phyloP scores from a whole-genome alignment of 2,113 vertebrate genomes.

The Hippocampus zosterae region DNA sequence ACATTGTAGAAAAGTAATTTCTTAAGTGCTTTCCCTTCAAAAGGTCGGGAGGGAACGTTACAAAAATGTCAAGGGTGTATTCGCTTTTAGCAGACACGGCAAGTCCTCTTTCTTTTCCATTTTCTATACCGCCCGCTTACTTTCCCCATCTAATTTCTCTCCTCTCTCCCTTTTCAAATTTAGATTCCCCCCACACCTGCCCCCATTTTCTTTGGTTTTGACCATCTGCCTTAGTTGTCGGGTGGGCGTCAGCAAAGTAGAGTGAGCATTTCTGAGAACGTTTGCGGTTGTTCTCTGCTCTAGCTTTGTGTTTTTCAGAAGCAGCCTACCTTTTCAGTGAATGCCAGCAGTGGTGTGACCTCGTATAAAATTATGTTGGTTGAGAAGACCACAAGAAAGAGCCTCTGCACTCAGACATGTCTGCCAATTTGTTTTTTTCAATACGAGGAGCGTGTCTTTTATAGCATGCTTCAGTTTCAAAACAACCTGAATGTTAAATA shows the following conservation, averaged over 20 bases:
- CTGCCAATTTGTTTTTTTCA: background rate
- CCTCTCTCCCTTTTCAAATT: conserved; percentile 17
- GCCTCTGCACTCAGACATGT: conserved; percentile 5
- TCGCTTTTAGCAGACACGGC: background rate
- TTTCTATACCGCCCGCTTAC: conserved; percentile 7
- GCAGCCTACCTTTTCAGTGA: conserved; percentile 54
- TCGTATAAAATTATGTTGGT: conserved; percentile 25
- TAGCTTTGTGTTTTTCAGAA: conserved; percentile 52
- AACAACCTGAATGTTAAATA: background rate
- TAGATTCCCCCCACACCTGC: background rate
- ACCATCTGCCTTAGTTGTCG: conserved; percentile 44
- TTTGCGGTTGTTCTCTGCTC: conserved; percentile 45
- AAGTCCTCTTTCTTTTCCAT: background rate
- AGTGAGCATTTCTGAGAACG: conserved; percentile 63
- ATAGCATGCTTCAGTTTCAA: background rate
- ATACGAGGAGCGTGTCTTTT: background rate
- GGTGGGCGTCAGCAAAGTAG: conserved; percentile 45
- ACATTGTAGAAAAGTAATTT: background rate
- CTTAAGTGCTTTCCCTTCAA: background rate
- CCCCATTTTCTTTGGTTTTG: conserved; percentile 16
- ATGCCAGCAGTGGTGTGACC: conserved; percentile 33
- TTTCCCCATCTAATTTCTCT: conserved; percentile 23
- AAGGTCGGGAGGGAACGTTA: background rate
- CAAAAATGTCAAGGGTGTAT: background rate
- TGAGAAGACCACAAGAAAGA: conserved; percentile 33